A percentile compares a stretch with the other conserved stretches of the same genome.
These are phyloP conservation scores for Styela plicata DNA, from an alignment of 23 tunicate genomes.

Conservation along the genomic window DNA sequence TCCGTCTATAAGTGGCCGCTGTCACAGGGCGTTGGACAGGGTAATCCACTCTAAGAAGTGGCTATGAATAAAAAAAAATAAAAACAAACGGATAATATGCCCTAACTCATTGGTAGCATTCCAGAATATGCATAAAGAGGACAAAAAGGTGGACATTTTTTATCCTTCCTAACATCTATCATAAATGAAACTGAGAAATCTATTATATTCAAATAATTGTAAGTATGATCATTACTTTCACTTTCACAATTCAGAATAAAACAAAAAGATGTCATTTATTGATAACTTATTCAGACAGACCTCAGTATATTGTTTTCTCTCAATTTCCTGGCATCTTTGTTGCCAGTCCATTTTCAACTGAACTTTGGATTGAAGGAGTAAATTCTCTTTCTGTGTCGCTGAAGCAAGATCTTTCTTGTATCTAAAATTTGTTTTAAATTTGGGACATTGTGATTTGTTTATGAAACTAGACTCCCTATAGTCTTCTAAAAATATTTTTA, in stretches of 20 bases:
- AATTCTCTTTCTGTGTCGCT: constrained; percentile 34
- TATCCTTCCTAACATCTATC: background rate
- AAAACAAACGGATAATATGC: too few species aligned
- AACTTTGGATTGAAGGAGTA: constrained; percentile 31
- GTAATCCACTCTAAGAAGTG: too few species aligned
- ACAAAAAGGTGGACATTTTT: background rate
- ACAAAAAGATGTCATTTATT: too few species aligned
- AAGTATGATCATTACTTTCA: background rate
- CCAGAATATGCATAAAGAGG: too few species aligned
- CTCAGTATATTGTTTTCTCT: constrained; percentile 6
- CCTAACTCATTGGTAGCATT: too few species aligned
- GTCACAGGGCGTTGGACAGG: too few species aligned
- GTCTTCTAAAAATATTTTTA: too few species aligned
- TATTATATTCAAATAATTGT: background rate
- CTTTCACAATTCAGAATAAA: background rate
- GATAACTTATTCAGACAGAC: background rate
- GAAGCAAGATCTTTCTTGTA: constrained; percentile 42
- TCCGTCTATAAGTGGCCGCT: too few species aligned
- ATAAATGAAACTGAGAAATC: background rate
- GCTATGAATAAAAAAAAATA: too few species aligned
- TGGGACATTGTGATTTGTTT: too few species aligned
- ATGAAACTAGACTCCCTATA: too few species aligned
- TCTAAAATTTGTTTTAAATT: too few species aligned
- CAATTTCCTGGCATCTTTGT: constrained; percentile 46
- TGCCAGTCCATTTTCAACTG: constrained; percentile 55